Evolutionary conservation across 1,140 invertebrate species (phyloP), one percentile per base, ranked within the genome.

Genomic region (Diuraphis noxia): DNA sequence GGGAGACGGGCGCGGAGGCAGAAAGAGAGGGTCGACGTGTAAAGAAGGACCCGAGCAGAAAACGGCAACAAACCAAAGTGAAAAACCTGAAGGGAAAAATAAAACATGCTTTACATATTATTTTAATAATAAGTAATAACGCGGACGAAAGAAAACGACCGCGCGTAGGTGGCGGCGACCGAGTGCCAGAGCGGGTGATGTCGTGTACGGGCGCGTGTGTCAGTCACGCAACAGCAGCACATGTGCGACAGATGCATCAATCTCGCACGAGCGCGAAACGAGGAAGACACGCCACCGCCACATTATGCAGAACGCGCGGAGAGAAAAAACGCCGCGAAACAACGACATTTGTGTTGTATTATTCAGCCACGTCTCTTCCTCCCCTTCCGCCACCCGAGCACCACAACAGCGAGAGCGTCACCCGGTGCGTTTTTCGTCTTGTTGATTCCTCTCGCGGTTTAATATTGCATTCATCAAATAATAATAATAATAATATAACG

Each of bases 111-210:
- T 91, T 82, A 36, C 89, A 81, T 91, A 90, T 90, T 90, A 91
- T 91, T 91, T 91, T 82, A 91, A 91, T 91, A 91, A 79, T n/a
- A n/a, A n/a, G n/a, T n/a, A n/a, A n/a, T n/a, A n/a, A 91, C 43
- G 56, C 3, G 34, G 34, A 38, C 9, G n/a, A 25, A 8, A 88
- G 56, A 88, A 72, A 88, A 72, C 56, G 25, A 34, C 30, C 30
- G 23, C 88, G 41, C n/a, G 56, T 72, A 72, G 56, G 30, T 19
- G 30, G 56, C 41, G 63, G 40, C 9, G n/a, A 25, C 38, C 17
- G 41, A 21, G 40, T 46, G 13, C 3, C n/a, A 43, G 10, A 43
- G 23, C 13, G 41, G 41, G 38, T n/a, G 56, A 63, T 63, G 10
- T 38, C 40, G 81, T 19, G 52, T 34, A 8, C n/a, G 63, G 34